phyloP scores from a whole-genome alignment of 2,797 vertebrate genomes.

The Rhinogobio ventralis region DNA sequence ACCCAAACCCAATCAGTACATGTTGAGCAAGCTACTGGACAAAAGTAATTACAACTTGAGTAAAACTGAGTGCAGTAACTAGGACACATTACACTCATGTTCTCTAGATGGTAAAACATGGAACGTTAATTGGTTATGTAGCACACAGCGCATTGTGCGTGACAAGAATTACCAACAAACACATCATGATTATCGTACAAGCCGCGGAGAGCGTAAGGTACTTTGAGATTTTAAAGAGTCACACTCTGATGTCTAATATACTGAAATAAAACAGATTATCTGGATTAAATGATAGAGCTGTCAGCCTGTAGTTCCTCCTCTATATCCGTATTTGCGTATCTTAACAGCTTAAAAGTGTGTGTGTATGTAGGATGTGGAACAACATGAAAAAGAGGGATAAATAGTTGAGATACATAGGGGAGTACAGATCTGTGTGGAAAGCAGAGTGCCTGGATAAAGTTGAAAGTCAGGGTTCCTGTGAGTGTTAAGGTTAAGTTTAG shows the following conservation, averaged over 20 bases:
- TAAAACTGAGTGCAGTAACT: not conserved
- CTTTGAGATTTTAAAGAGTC: constrained; percentile 34
- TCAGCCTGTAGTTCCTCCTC: constrained; percentile 36
- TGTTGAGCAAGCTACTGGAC: not conserved
- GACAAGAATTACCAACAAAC: constrained; percentile 2
- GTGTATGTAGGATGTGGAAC: not conserved
- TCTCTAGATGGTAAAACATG: not conserved
- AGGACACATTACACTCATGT: not conserved
- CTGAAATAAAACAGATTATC: constrained; percentile 40
- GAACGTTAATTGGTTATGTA: constrained; percentile 8
- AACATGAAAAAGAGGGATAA: constrained; percentile 25
- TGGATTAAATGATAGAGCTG: constrained; percentile 45
- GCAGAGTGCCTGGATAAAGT: constrained; percentile 68
- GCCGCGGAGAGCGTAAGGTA: not conserved
- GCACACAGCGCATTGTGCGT: not conserved
- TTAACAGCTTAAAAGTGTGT: constrained; percentile 64
- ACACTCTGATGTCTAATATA: constrained; percentile 29
- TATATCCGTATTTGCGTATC: constrained; percentile 42
- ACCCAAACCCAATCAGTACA: not conserved
- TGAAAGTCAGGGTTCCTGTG: constrained; percentile 65
- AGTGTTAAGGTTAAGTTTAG: constrained; percentile 79
- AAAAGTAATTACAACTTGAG: not conserved
- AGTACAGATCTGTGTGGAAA: constrained; percentile 76
- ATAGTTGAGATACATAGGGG: constrained; percentile 50
- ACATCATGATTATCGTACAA: not conserved